Base-by-base conservation (phyloP, 2,888 invertebrate species). In the Nipponacmea schrenckii region DNA sequence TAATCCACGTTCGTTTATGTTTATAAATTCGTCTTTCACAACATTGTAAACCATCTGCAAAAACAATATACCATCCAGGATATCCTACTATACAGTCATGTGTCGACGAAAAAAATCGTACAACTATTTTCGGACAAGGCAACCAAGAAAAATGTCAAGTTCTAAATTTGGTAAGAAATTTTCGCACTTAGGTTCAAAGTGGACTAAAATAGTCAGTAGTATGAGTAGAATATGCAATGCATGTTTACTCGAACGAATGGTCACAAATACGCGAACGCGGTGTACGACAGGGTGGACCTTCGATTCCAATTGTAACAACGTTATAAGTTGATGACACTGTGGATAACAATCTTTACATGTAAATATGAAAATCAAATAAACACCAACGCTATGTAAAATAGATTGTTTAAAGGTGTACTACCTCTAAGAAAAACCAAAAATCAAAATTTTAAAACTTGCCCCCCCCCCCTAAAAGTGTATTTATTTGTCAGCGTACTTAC, bases 121-220 rank as follows among this genome's bases (percentile, higher is more conserved):
- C 3, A 39, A 39, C 39, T 39, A 39, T 39, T 39, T 39, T 39
- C 7, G 39, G 39, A 39, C 8, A 24, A 24, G 56, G 56, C 56
- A 24, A 20, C 56, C 24, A 56, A 24, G 24, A 56, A 20, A 56
- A 56, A 24, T 56, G 56, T 56, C 56, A 56, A 20, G 24, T 56
- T 56, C 56, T 24, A 56, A 20, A 56, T 56, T 56, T 20, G 56
- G 56, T 24, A 56, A 56, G 24, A 56, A 56, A 56, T 56, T 39
- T 39, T 39, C 39, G 39, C 39, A 39, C 39, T 10, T 39, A 39
- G 39, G 56, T 56, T 14, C 1, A 14, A 56, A 56, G 56, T 24
- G 24, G 56, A 10, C 56, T 56, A 56, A 56, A 56, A 56, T 56
- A 56, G 56, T 56, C 20, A 10, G 10, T 56, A 56, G 20, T 24